phyloP scores from a whole-genome alignment of 1,140 invertebrate genomes.

The Archivesica marissinica region DNA sequence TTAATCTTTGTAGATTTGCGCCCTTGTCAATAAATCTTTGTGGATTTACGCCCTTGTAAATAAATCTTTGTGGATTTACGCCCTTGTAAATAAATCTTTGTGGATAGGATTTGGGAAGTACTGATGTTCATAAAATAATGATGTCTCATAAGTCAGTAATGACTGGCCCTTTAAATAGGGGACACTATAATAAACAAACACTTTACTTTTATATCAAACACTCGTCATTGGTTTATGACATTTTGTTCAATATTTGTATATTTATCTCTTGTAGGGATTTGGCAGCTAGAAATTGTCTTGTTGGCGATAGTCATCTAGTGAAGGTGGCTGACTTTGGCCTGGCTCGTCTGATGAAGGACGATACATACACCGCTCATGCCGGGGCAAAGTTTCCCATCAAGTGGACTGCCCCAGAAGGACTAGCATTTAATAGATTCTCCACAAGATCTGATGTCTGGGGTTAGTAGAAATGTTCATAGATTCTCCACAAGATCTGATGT shows the following conservation, averaged over 20 bases:
- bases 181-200: too few species aligned
- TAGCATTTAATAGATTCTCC: constrained; percentile 99
- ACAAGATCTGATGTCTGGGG: constrained; percentile 92
- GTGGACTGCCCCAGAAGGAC: constrained; percentile 99
- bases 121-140: too few species aligned
- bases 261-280: constrained; percentile 90
- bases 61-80: too few species aligned
- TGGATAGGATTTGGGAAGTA: too few species aligned
- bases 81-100: too few species aligned
- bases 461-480: constrained; percentile 73
- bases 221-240: not conserved
- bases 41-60: too few species aligned
- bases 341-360: constrained; percentile 98
- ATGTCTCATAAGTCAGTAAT: too few species aligned
- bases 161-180: too few species aligned
- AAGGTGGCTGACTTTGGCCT: constrained; percentile 98
- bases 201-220: not conserved
- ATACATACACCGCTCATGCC: constrained; percentile 98
- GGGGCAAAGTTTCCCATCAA: constrained; percentile 99
- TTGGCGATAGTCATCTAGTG: constrained; percentile 97
- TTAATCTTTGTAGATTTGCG: too few species aligned
- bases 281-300: constrained; percentile 98
- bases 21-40: too few species aligned
- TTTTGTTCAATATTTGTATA: not conserved
- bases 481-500: too few species aligned